These are phyloP conservation scores for Tipula helvola DNA, from an alignment of 2,888 invertebrate species.

Conservation along the genomic window DNA sequence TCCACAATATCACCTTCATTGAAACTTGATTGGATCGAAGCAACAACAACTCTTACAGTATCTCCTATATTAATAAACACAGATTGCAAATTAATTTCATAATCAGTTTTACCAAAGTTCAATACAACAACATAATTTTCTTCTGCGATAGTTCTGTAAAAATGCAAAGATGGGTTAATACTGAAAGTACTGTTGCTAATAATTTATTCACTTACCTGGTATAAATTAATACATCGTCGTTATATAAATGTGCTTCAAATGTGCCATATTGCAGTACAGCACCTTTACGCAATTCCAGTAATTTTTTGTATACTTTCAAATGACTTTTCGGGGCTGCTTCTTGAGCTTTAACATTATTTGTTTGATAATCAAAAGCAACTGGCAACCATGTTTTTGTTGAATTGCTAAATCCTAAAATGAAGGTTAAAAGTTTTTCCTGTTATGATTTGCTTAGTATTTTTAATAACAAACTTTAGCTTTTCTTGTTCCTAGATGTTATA, in stretches of 20 bases:
- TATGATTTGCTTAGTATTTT: background rate
- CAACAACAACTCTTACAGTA: background rate
- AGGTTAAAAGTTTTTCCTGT: background rate
- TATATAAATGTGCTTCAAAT: background rate
- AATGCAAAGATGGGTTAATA: background rate
- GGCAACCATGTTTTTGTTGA: slow-evolving; percentile 51
- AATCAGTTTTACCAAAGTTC: background rate
- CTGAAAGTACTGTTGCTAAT: background rate
- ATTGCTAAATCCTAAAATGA: slow-evolving; percentile 25
- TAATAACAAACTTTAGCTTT: background rate
- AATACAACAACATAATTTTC: background rate
- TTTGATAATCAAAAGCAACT: slow-evolving; percentile 45
- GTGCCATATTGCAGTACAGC: slow-evolving; percentile 20
- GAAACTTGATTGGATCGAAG: background rate
- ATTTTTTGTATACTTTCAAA: slow-evolving; percentile 44
- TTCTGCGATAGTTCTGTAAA: background rate
- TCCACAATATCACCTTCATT: background rate
- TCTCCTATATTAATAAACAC: background rate
- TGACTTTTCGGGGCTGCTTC: slow-evolving; percentile 37
- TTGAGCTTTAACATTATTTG: slow-evolving; percentile 44
- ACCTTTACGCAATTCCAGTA: slow-evolving; percentile 32
- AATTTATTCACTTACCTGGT: background rate
- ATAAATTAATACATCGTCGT: background rate
- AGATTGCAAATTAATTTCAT: background rate
- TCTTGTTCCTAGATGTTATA: background rate